Conservation (phyloP, 1,140 invertebrate genomes). For the Triops cancriformis region DNA sequence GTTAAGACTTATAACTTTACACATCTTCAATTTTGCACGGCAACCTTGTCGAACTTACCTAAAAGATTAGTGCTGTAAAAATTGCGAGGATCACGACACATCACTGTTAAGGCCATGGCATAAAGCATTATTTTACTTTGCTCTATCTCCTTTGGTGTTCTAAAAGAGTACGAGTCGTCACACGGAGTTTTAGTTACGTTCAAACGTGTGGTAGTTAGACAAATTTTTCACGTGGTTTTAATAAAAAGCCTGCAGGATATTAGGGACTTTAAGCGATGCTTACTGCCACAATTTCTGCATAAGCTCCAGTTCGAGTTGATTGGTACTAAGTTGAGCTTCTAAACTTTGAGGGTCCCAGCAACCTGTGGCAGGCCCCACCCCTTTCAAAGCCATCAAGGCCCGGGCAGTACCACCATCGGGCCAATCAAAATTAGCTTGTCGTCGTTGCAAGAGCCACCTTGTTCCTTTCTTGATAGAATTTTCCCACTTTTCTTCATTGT, state of each 20-base stretch:
- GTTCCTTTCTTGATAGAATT: background rate
- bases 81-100: conserved; percentile 69
- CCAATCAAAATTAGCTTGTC: conserved; percentile 32
- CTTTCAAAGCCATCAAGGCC: conserved; percentile 33
- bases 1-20: background rate
- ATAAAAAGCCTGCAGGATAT: conserved; percentile 30
- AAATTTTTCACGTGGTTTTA: background rate
- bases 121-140: conserved; percentile 61
- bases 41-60: conserved; percentile 40
- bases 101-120: conserved; percentile 59
- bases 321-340: conserved; percentile 64
- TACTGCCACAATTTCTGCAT: conserved; percentile 67
- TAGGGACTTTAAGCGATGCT: no score
- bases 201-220: no score
- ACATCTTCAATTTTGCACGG: background rate
- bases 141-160: conserved; percentile 46
- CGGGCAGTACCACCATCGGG: conserved; percentile 32
- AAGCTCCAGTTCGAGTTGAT: conserved; percentile 74
- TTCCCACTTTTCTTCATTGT: background rate
- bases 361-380: conserved; percentile 29
- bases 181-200: no score
- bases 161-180: background rate
- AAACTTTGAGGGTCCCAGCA: conserved; percentile 36
- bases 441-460: conserved; percentile 28
- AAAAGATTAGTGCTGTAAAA: conserved; percentile 73